Conservation (phyloP, 2,113 vertebrate genomes). For the Dromiciops gliroides region DNA sequence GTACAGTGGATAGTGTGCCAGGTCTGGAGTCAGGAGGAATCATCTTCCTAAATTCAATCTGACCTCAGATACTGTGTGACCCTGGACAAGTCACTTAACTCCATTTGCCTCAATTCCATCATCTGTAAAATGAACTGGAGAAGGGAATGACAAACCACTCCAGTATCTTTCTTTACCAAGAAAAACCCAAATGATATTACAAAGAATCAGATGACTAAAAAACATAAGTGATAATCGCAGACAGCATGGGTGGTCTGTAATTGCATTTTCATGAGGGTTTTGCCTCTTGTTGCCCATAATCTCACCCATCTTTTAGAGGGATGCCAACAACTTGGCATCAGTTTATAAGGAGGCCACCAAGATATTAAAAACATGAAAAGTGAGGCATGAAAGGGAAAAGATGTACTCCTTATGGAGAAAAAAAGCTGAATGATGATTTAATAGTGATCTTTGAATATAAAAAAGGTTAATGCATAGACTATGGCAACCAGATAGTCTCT, state of each 20-base stretch:
- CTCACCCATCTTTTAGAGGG: background rate
- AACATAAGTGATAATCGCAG: background rate
- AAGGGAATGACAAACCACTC: background rate
- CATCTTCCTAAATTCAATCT: background rate
- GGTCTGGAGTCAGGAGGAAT: background rate
- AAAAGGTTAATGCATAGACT: constrained; percentile 18
- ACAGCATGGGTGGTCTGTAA: background rate
- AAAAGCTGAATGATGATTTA: background rate
- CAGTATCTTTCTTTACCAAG: background rate
- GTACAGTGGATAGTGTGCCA: background rate
- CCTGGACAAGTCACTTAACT: background rate
- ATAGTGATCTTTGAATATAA: constrained; percentile 45
- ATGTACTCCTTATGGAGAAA: background rate
- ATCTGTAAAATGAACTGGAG: background rate
- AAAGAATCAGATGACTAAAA: background rate
- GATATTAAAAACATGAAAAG: background rate
- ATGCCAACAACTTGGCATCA: background rate
- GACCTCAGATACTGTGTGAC: background rate
- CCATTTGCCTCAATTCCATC: too few species aligned
- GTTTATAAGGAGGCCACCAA: background rate
- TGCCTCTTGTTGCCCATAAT: background rate
- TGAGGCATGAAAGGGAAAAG: background rate
- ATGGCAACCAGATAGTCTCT: background rate
- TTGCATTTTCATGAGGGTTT: background rate
- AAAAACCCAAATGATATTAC: background rate